Conservation (phyloP, 1,140 invertebrate genomes). For the Diorhabda sublineata region DNA sequence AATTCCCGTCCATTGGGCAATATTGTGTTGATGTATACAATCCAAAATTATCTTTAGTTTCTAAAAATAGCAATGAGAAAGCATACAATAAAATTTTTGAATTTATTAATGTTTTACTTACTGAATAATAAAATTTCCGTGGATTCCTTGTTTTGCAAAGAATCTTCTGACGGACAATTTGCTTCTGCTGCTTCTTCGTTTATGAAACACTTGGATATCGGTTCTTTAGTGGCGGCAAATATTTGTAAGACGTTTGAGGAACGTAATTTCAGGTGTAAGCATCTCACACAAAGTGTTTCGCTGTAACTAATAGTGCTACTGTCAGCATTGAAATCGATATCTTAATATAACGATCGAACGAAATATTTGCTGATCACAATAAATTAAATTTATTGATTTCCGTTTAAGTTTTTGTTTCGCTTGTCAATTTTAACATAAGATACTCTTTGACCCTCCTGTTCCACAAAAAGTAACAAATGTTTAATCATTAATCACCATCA, state of each 20-base stretch:
- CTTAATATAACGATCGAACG: too few relatives aligned
- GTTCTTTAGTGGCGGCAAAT: slow-evolving; percentile 56
- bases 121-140: slow-evolving; percentile 54
- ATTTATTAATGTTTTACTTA: slow-evolving; percentile 41
- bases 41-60: slow-evolving; percentile 51
- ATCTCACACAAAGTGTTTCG: slow-evolving; percentile 55
- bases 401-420: too few relatives aligned
- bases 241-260: slow-evolving; percentile 63
- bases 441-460: too few relatives aligned
- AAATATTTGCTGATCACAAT: too few relatives aligned
- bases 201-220: slow-evolving; percentile 56
- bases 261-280: slow-evolving; percentile 58
- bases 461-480: too few relatives aligned
- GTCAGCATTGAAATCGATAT: too few relatives aligned
- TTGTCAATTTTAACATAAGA: too few relatives aligned
- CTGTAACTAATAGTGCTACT: slow-evolving; percentile 47
- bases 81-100: too few relatives aligned
- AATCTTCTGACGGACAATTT: slow-evolving; percentile 55
- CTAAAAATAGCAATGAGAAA: slow-evolving; percentile 40
- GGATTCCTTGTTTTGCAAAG: slow-evolving; percentile 47
- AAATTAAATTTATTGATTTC: too few relatives aligned
- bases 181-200: slow-evolving; percentile 56
- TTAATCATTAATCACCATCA: too few relatives aligned
- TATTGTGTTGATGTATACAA: slow-evolving; percentile 55
- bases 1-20: slow-evolving; percentile 64